Base-by-base conservation (phyloP, 2,888 invertebrate genomes). In the Sinhomidia bicolor region DNA sequence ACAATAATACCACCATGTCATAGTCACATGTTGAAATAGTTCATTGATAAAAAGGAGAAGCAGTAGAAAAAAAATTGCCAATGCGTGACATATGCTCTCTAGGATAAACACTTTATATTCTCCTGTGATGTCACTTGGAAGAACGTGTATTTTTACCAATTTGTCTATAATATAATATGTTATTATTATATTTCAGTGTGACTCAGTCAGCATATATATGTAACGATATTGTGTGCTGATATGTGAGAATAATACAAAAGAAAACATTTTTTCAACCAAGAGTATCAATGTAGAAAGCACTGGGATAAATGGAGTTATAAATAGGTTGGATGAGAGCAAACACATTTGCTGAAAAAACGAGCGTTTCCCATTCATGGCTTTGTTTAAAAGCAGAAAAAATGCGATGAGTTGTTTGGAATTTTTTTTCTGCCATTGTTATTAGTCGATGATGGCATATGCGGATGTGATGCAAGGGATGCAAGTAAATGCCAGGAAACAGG, bases 291-390 rank as follows among this genome's bases (percentile, higher is more conserved):
- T 20, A 57, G 12, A 23, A 17, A 20, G 32, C 62, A 80, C 14
- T 17, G 82, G 60, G 60, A 74, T 71, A 86, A 85, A 79, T 76
- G 74, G 71, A 57, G 88, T 82, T 88, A 88, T 83, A 88, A 88
- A 83, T 88, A 88, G 88, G 88, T 29, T 26, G 76, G 88, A 29
- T 17, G 76, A 62, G 47, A 26, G 60, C 62, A 76, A 60, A 74
- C 23, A 44, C 36, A 20, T 9, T 74, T 74, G 23, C 47, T 29
- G 36, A 71, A 54, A 68, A 23, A 54, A 68, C 3, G 44, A 65
- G 51, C 57, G 23, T 62, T 89, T 80, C 23, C 84, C 84, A 89
- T 84, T 89, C 84, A 89, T 89, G 89, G 84, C 80, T 83, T 89
- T 89, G 89, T 85, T 74, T 82, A n/a, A 60, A 80, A 36, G 47